phyloP scores from a whole-genome alignment of 2,113 vertebrate genomes.

The Corythoichthys haematopterus region DNA sequence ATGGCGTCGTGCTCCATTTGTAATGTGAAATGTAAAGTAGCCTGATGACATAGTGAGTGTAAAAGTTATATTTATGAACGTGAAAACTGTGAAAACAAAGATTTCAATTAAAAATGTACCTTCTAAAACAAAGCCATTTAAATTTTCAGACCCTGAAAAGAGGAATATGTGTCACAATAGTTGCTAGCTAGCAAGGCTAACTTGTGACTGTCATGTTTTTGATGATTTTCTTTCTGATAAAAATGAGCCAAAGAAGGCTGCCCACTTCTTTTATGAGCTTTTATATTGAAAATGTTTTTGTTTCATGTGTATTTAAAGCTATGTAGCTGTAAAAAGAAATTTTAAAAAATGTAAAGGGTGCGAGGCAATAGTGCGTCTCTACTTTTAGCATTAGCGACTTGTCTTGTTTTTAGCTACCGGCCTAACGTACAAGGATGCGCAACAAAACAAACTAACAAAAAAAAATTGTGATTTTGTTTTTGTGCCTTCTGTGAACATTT shows the following conservation, averaged over 20 bases:
- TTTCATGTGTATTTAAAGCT: not conserved
- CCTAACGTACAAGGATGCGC: slow-evolving; percentile 1
- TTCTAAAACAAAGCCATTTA: not conserved
- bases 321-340: not conserved
- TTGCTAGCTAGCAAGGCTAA: not conserved
- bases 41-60: not conserved
- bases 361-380: not conserved
- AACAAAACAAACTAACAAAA: not conserved
- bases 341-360: no score
- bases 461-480: slow-evolving; percentile 1
- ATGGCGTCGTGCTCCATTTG: not conserved
- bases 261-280: not conserved
- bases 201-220: not conserved
- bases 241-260: not conserved
- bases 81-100: not conserved
- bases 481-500: not conserved
- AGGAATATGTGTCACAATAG: not conserved
- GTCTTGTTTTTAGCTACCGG: not conserved
- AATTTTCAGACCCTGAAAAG: not conserved
- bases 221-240: not conserved
- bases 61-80: not conserved
- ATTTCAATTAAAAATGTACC: not conserved
- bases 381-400: not conserved
- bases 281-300: not conserved
- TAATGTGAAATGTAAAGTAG: not conserved